Base-by-base conservation (phyloP, 2,888 invertebrate genomes). In the Pocota personata region DNA sequence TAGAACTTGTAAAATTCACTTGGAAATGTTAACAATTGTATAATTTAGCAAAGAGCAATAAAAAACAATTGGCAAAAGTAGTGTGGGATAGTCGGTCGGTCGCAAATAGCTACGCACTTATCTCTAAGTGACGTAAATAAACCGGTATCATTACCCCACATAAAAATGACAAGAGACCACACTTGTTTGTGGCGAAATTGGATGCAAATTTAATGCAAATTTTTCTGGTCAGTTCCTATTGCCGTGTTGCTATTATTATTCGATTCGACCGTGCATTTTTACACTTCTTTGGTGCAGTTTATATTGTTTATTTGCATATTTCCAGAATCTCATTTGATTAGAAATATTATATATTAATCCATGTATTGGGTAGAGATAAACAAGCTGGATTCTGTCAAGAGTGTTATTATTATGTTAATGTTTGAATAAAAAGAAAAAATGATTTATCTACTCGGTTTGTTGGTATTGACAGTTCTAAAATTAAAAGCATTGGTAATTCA, bases 131-230 rank as follows among this genome's bases (percentile, higher is more conserved):
- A 66, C 50, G 48, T 50, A 66, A 37, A 48, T 21, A 48, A 66
- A 66, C 66, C 50, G 50, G 66, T 50, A 50, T 50, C 50, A 21
- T 50, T 62, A 46, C 16, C 46, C 30, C 62, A 62, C 46, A 62
- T 46, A 62, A 43, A 62, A 46, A 10, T 46, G 46, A 46, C 46
- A 46, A 30, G 12, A n/a, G 46, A 46, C 46, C 30, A 16, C 12
- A 24, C 14, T 24, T 32, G 10, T 7, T 30, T 14, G 30, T 19
- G 30, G 32, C 14, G 27, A 62, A 30, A 50, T 50, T 66, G 21
- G 24, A 66, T 66, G 66, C 50, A 66, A 66, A 66, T 57, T 57
- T 3, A 32, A 57, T 57, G 57, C 16, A 57, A 32, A 57, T 57
- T 40, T 6, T 12, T 40, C 14, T 40, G 14, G 6, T 14, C 6